Evolutionary conservation across 2,113 vertebrate species (phyloP).

Genomic region (Trematomus loennbergii): DNA sequence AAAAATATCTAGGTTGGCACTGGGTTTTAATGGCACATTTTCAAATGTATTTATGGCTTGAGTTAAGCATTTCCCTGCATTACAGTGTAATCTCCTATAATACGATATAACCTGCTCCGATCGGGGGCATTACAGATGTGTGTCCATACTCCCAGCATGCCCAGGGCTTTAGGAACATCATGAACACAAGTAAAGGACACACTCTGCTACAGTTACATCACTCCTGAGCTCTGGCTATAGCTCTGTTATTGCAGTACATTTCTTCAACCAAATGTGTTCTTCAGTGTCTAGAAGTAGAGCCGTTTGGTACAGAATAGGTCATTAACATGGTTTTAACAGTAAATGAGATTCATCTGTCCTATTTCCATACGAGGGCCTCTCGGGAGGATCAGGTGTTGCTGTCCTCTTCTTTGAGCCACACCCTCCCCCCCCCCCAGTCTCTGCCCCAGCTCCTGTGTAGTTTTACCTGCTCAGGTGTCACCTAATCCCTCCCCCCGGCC

Average conservation of each 20-base stretch:
- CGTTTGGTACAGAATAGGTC: background rate
- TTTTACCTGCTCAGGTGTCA: constrained; percentile 83
- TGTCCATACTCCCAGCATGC: constrained; percentile 34
- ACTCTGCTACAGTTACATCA: background rate
- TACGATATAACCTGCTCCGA: constrained; percentile 29
- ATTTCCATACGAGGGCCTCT: constrained; percentile 69
- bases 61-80: constrained; percentile 48
- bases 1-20: constrained; percentile 45
- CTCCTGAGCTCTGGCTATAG: background rate
- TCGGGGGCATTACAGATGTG: constrained; percentile 44
- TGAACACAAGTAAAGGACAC: constrained; percentile 19
- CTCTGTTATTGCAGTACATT: background rate
- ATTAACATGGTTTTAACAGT: constrained; percentile 7
- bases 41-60: constrained; percentile 40
- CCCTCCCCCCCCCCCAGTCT: constrained; percentile 52
- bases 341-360: constrained; percentile 60
- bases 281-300: constrained; percentile 4
- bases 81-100: constrained; percentile 59
- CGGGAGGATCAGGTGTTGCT: constrained; percentile 66
- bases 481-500: constrained; percentile 74
- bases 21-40: constrained; percentile 37
- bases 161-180: constrained; percentile 24
- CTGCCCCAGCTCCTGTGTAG: constrained; percentile 70
- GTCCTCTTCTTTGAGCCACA: constrained; percentile 72
- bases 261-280: background rate